phyloP scores from a whole-genome alignment of 2,113 vertebrate genomes.

The Chamaea fasciata region DNA sequence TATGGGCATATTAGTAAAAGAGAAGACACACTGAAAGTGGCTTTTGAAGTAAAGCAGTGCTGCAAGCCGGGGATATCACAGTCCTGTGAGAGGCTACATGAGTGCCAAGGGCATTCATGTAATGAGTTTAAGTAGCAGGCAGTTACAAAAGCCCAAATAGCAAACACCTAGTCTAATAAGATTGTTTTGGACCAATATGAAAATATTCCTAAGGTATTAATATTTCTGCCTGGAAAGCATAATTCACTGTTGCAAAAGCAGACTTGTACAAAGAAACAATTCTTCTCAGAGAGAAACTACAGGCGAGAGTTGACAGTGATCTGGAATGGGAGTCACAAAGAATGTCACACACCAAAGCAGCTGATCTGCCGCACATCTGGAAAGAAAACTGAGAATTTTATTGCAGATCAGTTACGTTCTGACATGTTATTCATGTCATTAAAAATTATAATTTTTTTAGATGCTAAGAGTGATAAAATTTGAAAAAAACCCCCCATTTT shows the following conservation, averaged over 20 bases:
- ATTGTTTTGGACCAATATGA: neutral
- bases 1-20: neutral
- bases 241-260: neutral
- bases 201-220: neutral
- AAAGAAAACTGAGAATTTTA: neutral
- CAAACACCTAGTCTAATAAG: neutral
- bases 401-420: neutral
- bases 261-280: neutral
- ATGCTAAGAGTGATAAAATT: neutral
- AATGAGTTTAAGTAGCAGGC: neutral
- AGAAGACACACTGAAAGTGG: neutral
- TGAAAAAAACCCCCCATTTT: neutral
- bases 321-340: neutral
- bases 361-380: neutral
- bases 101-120: neutral
- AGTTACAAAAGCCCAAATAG: neutral
- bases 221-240: neutral
- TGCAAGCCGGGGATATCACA: neutral
- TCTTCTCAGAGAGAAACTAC: neutral
- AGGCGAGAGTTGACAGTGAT: neutral
- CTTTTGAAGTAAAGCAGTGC: neutral
- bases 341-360: neutral
- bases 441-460: neutral
- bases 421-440: neutral
- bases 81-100: neutral